phyloP scores from a whole-genome alignment of 2,113 vertebrate genomes.

The Cryptotis parvus region DNA sequence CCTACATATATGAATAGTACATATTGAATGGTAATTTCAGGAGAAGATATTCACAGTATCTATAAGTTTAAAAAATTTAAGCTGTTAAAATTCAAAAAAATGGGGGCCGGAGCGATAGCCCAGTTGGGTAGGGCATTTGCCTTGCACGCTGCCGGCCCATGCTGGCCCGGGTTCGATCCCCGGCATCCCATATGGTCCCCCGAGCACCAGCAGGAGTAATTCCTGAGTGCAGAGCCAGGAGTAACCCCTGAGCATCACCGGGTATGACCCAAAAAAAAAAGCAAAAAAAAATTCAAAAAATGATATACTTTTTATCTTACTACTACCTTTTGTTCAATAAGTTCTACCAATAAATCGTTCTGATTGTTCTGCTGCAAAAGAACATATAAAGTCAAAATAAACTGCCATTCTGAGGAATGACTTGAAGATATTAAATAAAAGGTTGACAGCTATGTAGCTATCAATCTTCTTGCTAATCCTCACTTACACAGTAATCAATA shows the following conservation, averaged over 20 bases:
- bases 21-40: neutral
- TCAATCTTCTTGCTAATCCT: constrained; percentile 10
- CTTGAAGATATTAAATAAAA: neutral
- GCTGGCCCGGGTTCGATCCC: too few species aligned
- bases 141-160: too few species aligned
- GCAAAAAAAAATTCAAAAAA: too few species aligned
- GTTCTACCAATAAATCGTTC: constrained; percentile 30
- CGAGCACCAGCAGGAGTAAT: too few species aligned
- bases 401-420: constrained; percentile 10
- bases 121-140: too few species aligned
- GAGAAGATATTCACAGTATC: neutral
- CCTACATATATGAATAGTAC: neutral
- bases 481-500: constrained; percentile 42
- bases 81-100: constrained; percentile 38
- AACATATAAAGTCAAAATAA: neutral
- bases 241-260: too few species aligned
- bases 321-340: constrained; percentile 14
- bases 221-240: too few species aligned
- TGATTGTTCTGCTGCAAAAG: neutral
- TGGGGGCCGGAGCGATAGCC: too few species aligned
- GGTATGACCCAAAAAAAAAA: too few species aligned
- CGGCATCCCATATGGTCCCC: too few species aligned
- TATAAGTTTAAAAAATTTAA: constrained; percentile 18
- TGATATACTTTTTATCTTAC: neutral
- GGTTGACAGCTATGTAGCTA: neutral